phyloP scores from a whole-genome alignment of 2,113 vertebrate genomes.

The Strix aluco region DNA sequence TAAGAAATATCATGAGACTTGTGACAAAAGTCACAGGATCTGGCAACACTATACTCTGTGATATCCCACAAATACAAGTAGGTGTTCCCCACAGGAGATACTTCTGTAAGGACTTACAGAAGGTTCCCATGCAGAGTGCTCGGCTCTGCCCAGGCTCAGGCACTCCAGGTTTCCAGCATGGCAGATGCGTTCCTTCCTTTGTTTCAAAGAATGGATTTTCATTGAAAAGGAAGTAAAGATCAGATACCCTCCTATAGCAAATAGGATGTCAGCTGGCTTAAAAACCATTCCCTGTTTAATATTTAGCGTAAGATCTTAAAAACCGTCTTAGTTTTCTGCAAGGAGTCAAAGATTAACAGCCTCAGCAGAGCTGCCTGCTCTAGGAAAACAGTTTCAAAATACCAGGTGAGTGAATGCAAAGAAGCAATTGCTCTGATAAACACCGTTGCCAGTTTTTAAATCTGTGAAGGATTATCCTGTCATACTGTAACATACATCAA shows the following conservation, averaged over 20 bases:
- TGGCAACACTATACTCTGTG: background rate
- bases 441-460: background rate
- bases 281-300: background rate
- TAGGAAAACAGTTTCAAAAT: background rate
- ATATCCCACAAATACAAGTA: background rate
- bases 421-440: background rate
- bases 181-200: background rate
- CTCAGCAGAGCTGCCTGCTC: background rate
- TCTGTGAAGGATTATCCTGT: background rate
- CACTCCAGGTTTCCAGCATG: background rate
- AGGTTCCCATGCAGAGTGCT: background rate
- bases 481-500: background rate
- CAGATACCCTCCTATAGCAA: background rate
- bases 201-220: background rate
- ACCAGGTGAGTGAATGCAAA: background rate
- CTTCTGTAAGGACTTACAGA: too few species aligned
- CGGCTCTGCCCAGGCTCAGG: background rate
- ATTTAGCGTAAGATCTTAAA: background rate
- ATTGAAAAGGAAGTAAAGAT: background rate
- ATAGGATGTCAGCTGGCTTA: background rate
- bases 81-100: background rate
- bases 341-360: background rate
- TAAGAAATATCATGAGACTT: background rate
- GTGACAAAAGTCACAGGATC: background rate
- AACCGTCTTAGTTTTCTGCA: background rate